Evolutionary conservation across 2,888 invertebrate species (phyloP).

Genomic region (Drosophila melanosoma): DNA sequence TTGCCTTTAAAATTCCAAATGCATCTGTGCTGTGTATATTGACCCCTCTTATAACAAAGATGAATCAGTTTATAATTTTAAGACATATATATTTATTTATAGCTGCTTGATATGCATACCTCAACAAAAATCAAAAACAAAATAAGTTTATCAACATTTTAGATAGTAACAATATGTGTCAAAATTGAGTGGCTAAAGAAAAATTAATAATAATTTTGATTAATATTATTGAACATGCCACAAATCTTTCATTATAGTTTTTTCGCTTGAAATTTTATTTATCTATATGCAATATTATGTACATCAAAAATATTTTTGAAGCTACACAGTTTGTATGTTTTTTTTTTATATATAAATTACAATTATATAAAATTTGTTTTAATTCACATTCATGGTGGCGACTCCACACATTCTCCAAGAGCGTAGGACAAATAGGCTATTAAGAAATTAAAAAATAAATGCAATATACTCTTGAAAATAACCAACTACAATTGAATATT

Average conservation of each 20-base stretch:
- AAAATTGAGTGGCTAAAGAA: background rate
- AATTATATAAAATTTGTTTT: background rate
- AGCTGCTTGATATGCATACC: too few species aligned
- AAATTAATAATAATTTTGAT: background rate
- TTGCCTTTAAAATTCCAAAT: background rate
- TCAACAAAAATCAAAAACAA: too few species aligned
- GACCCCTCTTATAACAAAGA: background rate
- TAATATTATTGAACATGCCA: background rate
- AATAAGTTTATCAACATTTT: background rate
- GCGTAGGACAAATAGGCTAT: conserved; percentile 27
- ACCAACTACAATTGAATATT: too few species aligned
- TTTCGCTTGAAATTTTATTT: background rate
- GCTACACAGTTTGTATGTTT: background rate
- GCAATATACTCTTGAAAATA: background rate
- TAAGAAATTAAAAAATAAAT: background rate
- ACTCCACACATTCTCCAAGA: conserved; percentile 7
- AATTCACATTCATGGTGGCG: background rate
- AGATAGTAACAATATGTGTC: background rate
- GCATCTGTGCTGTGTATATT: background rate
- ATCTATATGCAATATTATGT: background rate
- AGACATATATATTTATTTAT: too few species aligned
- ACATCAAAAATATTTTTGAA: background rate
- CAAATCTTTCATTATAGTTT: background rate
- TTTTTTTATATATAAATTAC: background rate
- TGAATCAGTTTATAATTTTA: too few species aligned